Evolutionary conservation across 2,797 vertebrate species (phyloP).

Genomic region (Mastacembelus armatus): DNA sequence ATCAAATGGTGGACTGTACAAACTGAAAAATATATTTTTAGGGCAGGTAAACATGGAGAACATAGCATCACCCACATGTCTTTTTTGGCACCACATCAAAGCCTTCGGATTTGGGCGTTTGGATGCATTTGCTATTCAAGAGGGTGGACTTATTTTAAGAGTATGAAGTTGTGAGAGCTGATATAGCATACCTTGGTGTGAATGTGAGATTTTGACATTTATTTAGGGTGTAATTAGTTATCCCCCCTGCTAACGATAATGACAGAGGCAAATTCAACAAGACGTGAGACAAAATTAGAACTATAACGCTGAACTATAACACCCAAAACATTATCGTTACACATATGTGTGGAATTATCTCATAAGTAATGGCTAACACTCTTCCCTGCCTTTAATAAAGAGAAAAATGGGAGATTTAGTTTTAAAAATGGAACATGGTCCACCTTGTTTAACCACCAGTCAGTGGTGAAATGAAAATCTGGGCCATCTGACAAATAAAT

Average conservation of each 20-base stretch:
- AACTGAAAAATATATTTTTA: constrained; percentile 3
- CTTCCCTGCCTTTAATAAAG: too few relatives aligned
- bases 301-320: too few relatives aligned
- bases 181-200: constrained; percentile 14
- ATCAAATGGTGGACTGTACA: neutral
- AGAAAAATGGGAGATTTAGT: neutral
- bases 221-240: neutral
- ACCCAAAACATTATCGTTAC: too few relatives aligned
- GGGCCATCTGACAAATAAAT: constrained; percentile 11
- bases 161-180: constrained; percentile 18
- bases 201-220: too few relatives aligned
- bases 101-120: constrained; percentile 15
- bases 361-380: too few relatives aligned
- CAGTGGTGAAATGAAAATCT: constrained; percentile 1
- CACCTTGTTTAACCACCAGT: neutral
- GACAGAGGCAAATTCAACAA: too few relatives aligned
- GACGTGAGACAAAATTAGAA: too few relatives aligned
- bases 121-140: constrained; percentile 20
- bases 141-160: constrained; percentile 34
- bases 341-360: too few relatives aligned
- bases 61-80: constrained; percentile 11
- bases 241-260: too few relatives aligned
- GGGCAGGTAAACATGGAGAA: neutral
- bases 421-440: constrained; percentile 7
- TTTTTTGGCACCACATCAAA: constrained; percentile 18